Evolutionary conservation across 2,113 vertebrate genomes (phyloP).

Genomic region (Tragelaphus scriptus): DNA sequence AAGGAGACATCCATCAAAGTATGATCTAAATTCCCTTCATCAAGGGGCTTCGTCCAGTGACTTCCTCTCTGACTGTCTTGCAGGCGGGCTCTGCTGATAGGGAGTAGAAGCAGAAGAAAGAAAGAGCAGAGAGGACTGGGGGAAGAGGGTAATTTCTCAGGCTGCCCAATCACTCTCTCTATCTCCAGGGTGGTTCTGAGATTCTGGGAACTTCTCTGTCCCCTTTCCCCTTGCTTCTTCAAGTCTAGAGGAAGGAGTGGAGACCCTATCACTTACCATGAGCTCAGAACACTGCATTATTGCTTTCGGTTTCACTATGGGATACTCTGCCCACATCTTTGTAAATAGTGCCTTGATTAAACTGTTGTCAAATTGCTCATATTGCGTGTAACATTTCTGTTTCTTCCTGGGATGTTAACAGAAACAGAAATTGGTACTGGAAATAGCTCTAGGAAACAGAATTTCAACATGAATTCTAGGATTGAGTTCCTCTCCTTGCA

Average conservation of each 20-base stretch:
- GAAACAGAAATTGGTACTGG: constrained; percentile 2
- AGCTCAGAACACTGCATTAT: neutral
- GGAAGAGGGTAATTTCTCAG: neutral
- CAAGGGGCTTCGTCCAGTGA: neutral
- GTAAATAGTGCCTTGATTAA: constrained; percentile 46
- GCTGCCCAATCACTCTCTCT: neutral
- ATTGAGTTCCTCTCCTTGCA: neutral
- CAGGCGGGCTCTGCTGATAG: rapidly evolving
- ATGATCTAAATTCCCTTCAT: neutral
- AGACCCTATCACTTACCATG: neutral
- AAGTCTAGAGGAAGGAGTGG: neutral
- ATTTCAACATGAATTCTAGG: neutral
- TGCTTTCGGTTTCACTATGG: neutral
- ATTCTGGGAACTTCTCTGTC: neutral
- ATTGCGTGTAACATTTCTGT: constrained; percentile 37
- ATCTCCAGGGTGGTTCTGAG: neutral
- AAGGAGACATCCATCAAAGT: neutral
- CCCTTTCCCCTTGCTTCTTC: no score
- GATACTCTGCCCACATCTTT: neutral
- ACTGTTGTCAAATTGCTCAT: neutral
- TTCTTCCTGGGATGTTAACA: constrained; percentile 46
- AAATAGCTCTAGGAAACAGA: constrained; percentile 40
- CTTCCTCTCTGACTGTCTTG: neutral
- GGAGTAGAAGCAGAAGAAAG: neutral
- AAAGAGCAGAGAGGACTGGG: neutral